Percentiles rank a stretch among this genome's conserved stretches.
Conservation (phyloP, 2,797 vertebrate species). For the Telmatherina bonti region DNA sequence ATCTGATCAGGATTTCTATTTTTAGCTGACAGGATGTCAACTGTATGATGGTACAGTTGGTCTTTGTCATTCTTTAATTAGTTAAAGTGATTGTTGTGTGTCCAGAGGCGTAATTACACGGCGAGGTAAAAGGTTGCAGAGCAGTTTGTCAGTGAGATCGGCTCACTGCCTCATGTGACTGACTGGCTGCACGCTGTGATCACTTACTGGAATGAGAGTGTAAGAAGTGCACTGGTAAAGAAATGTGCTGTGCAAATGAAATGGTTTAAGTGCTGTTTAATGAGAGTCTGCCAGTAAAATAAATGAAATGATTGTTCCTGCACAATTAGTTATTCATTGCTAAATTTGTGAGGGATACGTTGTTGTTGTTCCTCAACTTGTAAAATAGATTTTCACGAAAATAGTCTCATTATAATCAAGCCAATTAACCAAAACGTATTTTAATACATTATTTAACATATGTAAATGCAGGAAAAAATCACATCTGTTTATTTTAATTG, state of each 20-base stretch:
- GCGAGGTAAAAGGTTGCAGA: constrained; percentile 63
- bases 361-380: constrained; percentile 38
- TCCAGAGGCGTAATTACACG: constrained; percentile 55
- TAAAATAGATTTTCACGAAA: constrained; percentile 57
- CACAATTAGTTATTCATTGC: constrained; percentile 68
- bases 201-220: constrained; percentile 69
- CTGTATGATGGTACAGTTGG: constrained; percentile 22
- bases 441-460: background rate
- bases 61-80: constrained; percentile 59
- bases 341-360: constrained; percentile 53
- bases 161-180: constrained; percentile 31
- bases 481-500: background rate
- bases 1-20: constrained; percentile 1
- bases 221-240: constrained; percentile 33
- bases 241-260: constrained; percentile 40
- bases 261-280: constrained; percentile 72
- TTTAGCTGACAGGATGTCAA: constrained; percentile 21
- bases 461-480: background rate
- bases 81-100: constrained; percentile 59
- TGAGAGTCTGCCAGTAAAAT: constrained; percentile 68
- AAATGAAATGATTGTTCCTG: constrained; percentile 63
- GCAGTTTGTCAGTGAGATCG: constrained; percentile 54
- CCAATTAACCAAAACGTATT: constrained; percentile 20
- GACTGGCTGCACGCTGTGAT: constrained; percentile 54
- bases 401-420: constrained; percentile 27